A percentile compares a stretch with the other conserved stretches of the same genome.
phyloP scores from a whole-genome alignment of 2,888 invertebrate species.

The Tetragonisca angustula region DNA sequence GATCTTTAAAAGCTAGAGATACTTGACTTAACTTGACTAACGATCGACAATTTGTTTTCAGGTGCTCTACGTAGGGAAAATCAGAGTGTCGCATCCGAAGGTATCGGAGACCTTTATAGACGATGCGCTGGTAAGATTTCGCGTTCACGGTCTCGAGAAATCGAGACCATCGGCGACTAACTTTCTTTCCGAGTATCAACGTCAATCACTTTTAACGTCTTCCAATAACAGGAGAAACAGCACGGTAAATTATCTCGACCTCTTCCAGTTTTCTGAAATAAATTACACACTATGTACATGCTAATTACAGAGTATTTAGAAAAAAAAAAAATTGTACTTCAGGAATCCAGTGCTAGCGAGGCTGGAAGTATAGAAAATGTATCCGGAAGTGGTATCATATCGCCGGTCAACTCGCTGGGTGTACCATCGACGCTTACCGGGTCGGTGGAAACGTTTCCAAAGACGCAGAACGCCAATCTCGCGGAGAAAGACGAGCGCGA shows the following conservation, averaged over 20 bases:
- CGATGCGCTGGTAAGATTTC: conserved; percentile 94
- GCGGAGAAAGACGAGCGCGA: conserved; percentile 70
- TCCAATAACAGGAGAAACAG: conserved; percentile 79
- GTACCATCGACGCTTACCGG: conserved; percentile 72
- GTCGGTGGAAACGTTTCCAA: conserved; percentile 79
- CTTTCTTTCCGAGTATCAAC: conserved; percentile 84
- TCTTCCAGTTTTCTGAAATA: neutral
- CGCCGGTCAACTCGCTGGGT: conserved; percentile 79
- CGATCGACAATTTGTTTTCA: conserved; percentile 76
- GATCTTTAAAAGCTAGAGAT: neutral
- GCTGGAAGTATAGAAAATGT: conserved; percentile 79
- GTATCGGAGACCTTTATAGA: conserved; percentile 95
- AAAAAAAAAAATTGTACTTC: conserved; percentile 5
- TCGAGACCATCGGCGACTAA: conserved; percentile 85
- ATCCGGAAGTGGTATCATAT: conserved; percentile 79
- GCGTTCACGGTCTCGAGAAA: conserved; percentile 91
- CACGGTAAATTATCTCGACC: conserved; percentile 67
- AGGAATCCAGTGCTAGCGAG: conserved; percentile 81
- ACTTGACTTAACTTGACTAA: neutral
- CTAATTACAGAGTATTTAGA: neutral
- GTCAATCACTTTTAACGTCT: conserved; percentile 74
- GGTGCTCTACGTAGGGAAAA: conserved; percentile 96
- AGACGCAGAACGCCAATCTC: conserved; percentile 59
- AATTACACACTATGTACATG: neutral
- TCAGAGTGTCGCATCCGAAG: conserved; percentile 93